Conservation (phyloP, 2,888 invertebrate genomes). For the Coecobrya sp. region DNA sequence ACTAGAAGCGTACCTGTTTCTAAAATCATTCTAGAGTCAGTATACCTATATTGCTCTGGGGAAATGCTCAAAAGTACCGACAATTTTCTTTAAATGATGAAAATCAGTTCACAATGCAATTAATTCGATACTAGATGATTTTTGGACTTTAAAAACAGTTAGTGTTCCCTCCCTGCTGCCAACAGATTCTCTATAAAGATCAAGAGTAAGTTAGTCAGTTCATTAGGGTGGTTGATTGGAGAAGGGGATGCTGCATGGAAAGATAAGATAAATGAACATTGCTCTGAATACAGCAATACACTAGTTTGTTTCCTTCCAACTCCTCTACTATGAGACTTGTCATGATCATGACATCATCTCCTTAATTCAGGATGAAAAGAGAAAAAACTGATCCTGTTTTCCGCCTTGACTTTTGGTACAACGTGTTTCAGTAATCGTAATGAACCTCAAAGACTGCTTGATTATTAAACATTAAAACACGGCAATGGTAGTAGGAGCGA, state of each 20-base stretch:
- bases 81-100: constrained; percentile 28
- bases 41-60: not conserved
- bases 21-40: not conserved
- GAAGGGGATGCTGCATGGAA: constrained; percentile 51
- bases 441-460: constrained; percentile 67
- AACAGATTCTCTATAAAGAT: constrained; percentile 18
- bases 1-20: not conserved
- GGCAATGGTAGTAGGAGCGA: not conserved
- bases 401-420: constrained; percentile 74
- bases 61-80: constrained; percentile 55
- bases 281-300: not conserved
- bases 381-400: constrained; percentile 75
- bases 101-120: constrained; percentile 61
- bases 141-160: constrained; percentile 40
- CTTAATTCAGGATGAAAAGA: constrained; percentile 70
- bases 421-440: constrained; percentile 65
- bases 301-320: constrained; percentile 1
- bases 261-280: constrained; percentile 78
- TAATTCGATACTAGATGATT: constrained; percentile 57
- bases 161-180: not conserved
- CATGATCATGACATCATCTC: constrained; percentile 70
- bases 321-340: constrained; percentile 60
- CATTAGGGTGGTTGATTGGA: constrained; percentile 75
- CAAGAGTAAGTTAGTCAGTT: constrained; percentile 50
- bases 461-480: constrained; percentile 57